Evolutionary conservation across 1,140 invertebrate genomes (phyloP).

Genomic region (Drosophila parabipectinata): DNA sequence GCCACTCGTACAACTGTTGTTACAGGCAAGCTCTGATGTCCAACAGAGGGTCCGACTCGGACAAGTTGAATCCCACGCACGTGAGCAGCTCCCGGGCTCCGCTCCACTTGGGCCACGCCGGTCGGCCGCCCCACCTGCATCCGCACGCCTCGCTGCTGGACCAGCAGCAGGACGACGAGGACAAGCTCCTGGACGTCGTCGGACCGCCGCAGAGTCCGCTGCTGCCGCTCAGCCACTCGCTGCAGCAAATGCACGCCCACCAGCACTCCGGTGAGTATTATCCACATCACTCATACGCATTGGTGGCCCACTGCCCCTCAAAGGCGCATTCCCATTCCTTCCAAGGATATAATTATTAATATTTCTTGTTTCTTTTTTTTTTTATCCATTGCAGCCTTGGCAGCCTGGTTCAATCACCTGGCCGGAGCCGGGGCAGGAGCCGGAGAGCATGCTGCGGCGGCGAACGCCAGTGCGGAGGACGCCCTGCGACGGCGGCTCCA

Average conservation of each 20-base stretch:
- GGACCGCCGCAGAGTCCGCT: conserved; percentile 91
- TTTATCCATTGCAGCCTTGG: conserved; percentile 57
- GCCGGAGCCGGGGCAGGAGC: conserved; percentile 81
- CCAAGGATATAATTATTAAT: no score
- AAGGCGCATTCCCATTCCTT: not conserved
- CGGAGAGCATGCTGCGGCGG: conserved; percentile 83
- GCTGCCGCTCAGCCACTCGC: conserved; percentile 85
- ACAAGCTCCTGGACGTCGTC: conserved; percentile 94
- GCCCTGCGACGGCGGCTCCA: conserved; percentile 85
- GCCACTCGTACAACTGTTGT: conserved; percentile 81
- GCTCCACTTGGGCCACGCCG: conserved; percentile 83
- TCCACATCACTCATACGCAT: not conserved
- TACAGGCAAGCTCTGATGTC: conserved; percentile 94
- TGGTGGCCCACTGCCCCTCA: not conserved
- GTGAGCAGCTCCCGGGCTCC: conserved; percentile 84
- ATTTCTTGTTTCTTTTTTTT: not conserved
- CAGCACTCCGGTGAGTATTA: conserved; percentile 80
- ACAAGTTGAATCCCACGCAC: conserved; percentile 84
- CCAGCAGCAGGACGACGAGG: conserved; percentile 89
- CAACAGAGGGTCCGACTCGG: conserved; percentile 86
- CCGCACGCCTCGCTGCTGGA: conserved; percentile 84
- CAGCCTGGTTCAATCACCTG: conserved; percentile 86
- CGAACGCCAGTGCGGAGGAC: conserved; percentile 82
- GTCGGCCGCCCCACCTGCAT: conserved; percentile 78
- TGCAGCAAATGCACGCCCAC: conserved; percentile 83